Percentiles rank a stretch among this genome's conserved stretches.
Evolutionary conservation across 2,888 invertebrate species (phyloP).

Genomic region (Lasiommata megera): DNA sequence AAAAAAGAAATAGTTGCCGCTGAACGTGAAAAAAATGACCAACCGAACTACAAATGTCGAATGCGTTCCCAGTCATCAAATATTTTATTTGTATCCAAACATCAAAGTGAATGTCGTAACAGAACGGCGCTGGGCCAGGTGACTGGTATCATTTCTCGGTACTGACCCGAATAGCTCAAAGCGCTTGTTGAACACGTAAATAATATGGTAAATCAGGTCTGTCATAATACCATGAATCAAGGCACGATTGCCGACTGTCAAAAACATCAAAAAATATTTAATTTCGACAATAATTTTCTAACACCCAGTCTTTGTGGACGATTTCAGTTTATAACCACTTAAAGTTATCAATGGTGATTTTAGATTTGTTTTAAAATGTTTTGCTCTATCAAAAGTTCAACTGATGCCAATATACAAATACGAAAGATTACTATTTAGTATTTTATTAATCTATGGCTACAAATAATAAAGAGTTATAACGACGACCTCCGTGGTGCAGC

Average conservation of each 20-base stretch:
- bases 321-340: background rate
- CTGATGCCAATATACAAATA: too few species aligned
- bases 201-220: conserved; percentile 27
- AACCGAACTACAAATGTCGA: conserved; percentile 11
- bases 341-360: too few species aligned
- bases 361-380: too few species aligned
- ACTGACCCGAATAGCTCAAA: conserved; percentile 23
- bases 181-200: conserved; percentile 25
- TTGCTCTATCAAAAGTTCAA: too few species aligned
- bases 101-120: conserved; percentile 23
- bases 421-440: too few species aligned
- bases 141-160: conserved; percentile 22
- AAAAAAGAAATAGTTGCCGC: background rate
- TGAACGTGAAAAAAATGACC: conserved; percentile 13
- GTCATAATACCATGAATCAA: conserved; percentile 26
- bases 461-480: too few species aligned
- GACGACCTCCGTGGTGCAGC: too few species aligned
- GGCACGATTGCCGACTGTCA: conserved; percentile 11
- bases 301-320: background rate
- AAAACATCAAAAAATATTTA: conserved; percentile 15
- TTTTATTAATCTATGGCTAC: too few species aligned
- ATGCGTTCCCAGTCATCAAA: background rate
- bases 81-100: conserved; percentile 16
- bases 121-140: conserved; percentile 22
- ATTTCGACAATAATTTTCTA: conserved; percentile 2